Base-by-base conservation (phyloP, 2,888 invertebrate genomes). In the Mamestra brassicae region DNA sequence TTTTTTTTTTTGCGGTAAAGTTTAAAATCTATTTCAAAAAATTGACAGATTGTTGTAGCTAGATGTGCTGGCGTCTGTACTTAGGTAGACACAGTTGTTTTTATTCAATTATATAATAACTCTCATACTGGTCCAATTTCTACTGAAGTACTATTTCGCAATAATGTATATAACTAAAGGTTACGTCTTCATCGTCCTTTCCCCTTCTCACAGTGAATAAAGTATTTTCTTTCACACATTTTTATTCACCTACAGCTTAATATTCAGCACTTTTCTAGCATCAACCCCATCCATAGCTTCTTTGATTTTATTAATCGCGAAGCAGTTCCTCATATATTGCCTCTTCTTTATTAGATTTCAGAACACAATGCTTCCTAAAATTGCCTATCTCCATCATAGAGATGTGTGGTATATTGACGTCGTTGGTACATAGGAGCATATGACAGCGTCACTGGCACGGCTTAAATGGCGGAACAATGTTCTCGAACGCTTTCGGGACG, bases 391-490 rank as follows among this genome's bases (percentile, higher is more conserved):
- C 26, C 47, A 17, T 36, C 76, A 34, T 55, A 50, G 17, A 58
- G 36, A 26, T 72, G 36, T 38, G 5, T 36, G n/a, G n/a, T 69
- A 70, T 34, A 78, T 60, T 34, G 58, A 63, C 36, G 60, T 71
- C 64, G 45, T 76, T 36, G 63, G 47, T 57, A 71, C 38, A 65
- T 36, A 54, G 13, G 15, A 45, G 36, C 36, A 60, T 60, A 45
- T 13, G 71, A 64, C 69, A 70, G 58, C 66, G 74, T 64, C 70
- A 74, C 74, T 67, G 69, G 50, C 63, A 72, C 54, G 63, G 74
- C 76, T 74, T 80, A 85, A 76, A 83, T 80, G 72, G 84, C 71
- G 84, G 78, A 83, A 81, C 84, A 76, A 85, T 83, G 76, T 85
- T 73, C 83, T 57, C 45, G 36, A 73, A 81, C 38, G 68, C 62